Percentiles rank a stretch among this genome's conserved stretches.
phyloP scores from a whole-genome alignment of 2,888 invertebrate species.

The Orthonychiurus folsomi region DNA sequence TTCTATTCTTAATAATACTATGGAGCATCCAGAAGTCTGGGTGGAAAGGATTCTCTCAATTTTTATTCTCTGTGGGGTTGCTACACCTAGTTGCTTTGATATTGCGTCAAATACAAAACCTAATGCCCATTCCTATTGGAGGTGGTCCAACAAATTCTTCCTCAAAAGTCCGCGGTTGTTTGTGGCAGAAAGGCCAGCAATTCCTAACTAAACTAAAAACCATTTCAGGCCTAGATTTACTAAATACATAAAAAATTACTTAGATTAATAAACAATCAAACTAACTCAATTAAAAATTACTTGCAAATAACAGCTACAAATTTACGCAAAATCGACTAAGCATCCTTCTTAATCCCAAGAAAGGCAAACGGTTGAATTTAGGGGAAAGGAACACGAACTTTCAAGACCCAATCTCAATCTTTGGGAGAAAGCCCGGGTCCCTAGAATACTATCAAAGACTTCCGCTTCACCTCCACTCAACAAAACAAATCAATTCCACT shows the following conservation, averaged over 20 bases:
- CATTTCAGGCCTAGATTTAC: too few relatives aligned
- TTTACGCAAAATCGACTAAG: too few relatives aligned
- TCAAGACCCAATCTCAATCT: background rate
- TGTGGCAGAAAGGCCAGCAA: too few relatives aligned
- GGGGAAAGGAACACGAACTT: background rate
- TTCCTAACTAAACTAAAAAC: too few relatives aligned
- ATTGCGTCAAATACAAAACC: background rate
- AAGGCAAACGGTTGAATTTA: background rate
- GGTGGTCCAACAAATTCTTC: too few relatives aligned
- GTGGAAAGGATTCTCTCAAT: background rate
- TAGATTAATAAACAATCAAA: too few relatives aligned
- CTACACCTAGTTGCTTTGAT: constrained; percentile 1
- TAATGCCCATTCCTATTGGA: too few relatives aligned
- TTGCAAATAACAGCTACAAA: too few relatives aligned
- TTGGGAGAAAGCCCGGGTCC: background rate
- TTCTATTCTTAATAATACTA: constrained; percentile 3
- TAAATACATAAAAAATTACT: too few relatives aligned
- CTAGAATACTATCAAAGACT: constrained; percentile 9
- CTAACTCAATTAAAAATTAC: too few relatives aligned
- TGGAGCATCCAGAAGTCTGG: background rate
- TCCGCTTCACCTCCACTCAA: constrained; percentile 14
- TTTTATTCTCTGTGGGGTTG: background rate
- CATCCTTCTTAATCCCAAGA: too few relatives aligned
- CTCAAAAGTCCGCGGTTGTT: too few relatives aligned
- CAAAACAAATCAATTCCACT: constrained; percentile 15